Percentiles rank a stretch among this genome's conserved stretches.
Evolutionary conservation across 2,113 vertebrate species (phyloP).

Genomic region (Cyprinodon brontotheroides): DNA sequence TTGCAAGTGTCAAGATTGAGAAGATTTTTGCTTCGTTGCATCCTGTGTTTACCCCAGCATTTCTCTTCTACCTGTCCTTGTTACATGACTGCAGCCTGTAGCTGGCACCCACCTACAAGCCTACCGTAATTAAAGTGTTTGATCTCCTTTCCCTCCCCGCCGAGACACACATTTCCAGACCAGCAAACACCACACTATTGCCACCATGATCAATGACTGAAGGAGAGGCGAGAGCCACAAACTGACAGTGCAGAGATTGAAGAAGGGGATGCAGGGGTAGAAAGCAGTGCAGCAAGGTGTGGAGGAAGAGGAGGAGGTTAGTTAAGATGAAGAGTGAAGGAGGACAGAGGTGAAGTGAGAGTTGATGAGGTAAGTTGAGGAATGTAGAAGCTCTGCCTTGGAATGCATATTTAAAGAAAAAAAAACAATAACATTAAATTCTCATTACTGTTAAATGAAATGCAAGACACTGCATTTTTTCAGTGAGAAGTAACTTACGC

Average conservation of each 20-base stretch:
- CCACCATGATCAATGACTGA: conserved; percentile 79
- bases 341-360: conserved; percentile 36
- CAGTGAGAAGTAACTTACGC: conserved; percentile 12
- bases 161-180: conserved; percentile 64
- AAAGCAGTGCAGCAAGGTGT: conserved; percentile 7
- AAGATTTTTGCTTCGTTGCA: conserved; percentile 42
- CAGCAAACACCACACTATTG: conserved; percentile 60
- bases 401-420: conserved; percentile 20
- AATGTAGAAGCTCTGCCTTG: conserved; percentile 5
- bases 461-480: conserved; percentile 17
- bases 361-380: conserved; percentile 34
- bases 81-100: conserved; percentile 68
- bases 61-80: conserved; percentile 68
- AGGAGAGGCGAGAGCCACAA: conserved; percentile 61
- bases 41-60: conserved; percentile 31
- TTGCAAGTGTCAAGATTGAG: conserved; percentile 33
- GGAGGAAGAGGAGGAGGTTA: conserved; percentile 29
- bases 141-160: conserved; percentile 71
- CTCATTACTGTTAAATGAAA: conserved; percentile 16
- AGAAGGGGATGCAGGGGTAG: conserved; percentile 32
- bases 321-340: conserved; percentile 42
- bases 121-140: conserved; percentile 81
- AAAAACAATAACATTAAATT: conserved; percentile 33
- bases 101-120: conserved; percentile 72
- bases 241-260: conserved; percentile 76